These are phyloP conservation scores for Brenthis daphne DNA, from an alignment of 2,888 invertebrate genomes.

Conservation along the genomic window DNA sequence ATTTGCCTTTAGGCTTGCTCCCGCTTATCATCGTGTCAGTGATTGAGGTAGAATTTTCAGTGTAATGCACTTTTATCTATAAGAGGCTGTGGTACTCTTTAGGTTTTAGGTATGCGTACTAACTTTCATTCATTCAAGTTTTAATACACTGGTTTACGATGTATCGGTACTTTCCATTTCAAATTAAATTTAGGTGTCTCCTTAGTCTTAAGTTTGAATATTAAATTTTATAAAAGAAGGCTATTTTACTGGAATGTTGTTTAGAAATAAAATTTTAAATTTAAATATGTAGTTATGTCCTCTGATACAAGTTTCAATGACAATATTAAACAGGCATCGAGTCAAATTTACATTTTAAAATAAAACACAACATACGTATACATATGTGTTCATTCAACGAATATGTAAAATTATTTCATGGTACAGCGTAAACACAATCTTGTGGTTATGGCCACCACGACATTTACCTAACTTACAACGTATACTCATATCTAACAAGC, in stretches of 20 bases:
- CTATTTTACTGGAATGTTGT: neutral
- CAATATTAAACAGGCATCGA: neutral
- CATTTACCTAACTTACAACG: conserved; percentile 10
- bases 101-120: conserved; percentile 25
- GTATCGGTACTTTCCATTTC: conserved; percentile 24
- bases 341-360: neutral
- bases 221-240: neutral
- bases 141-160: conserved; percentile 33
- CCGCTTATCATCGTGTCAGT: conserved; percentile 88
- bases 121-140: conserved; percentile 29
- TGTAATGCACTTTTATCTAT: conserved; percentile 36
- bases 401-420: neutral
- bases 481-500: conserved; percentile 22
- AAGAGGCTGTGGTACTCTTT: conserved; percentile 65
- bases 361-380: neutral
- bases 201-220: neutral
- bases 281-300: neutral
- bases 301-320: conserved; percentile 13
- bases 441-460: conserved; percentile 19
- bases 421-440: conserved; percentile 36
- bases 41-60: conserved; percentile 84
- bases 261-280: neutral
- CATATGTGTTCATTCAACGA: neutral
- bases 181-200: neutral
- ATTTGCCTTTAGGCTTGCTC: conserved; percentile 92